Conservation (phyloP, 1,140 invertebrate genomes). For the Apocrypta bakeri region DNA sequence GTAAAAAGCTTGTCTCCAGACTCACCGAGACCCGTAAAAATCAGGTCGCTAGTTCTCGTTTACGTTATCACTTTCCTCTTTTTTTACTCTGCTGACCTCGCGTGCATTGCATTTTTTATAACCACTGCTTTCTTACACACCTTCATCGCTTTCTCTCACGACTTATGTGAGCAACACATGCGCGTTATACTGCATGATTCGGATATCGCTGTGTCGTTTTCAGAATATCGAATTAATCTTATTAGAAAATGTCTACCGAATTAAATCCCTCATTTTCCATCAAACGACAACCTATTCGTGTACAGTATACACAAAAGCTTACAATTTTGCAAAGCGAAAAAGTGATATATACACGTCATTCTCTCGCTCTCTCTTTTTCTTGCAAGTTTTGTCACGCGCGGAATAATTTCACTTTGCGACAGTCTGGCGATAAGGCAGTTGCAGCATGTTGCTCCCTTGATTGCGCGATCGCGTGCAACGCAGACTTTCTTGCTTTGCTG, state of each 20-base stretch:
- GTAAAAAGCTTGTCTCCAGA: background rate
- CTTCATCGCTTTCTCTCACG: background rate
- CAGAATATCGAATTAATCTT: background rate
- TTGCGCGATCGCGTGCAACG: conserved; percentile 71
- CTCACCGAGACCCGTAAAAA: conserved; percentile 23
- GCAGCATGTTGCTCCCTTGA: conserved; percentile 69
- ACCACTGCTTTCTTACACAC: background rate
- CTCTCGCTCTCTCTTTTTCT: background rate
- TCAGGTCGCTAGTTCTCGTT: conserved; percentile 47
- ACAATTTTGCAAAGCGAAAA: too few relatives aligned
- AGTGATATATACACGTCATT: too few relatives aligned
- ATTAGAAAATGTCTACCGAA: background rate
- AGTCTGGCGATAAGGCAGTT: conserved; percentile 63
- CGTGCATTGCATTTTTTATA: conserved; percentile 5
- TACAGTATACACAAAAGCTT: background rate
- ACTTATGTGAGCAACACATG: background rate
- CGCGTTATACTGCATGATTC: background rate
- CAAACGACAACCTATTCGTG: background rate
- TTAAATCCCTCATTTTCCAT: background rate
- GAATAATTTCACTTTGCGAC: conserved; percentile 73
- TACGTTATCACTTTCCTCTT: conserved; percentile 48
- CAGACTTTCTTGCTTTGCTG: conserved; percentile 41
- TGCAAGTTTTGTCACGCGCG: conserved; percentile 48
- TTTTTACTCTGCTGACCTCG: conserved; percentile 12
- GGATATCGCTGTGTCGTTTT: background rate